Percentiles rank a stretch among this genome's conserved stretches.
Evolutionary conservation across 2,888 invertebrate species (phyloP).

Genomic region (Epinotia bilunana): DNA sequence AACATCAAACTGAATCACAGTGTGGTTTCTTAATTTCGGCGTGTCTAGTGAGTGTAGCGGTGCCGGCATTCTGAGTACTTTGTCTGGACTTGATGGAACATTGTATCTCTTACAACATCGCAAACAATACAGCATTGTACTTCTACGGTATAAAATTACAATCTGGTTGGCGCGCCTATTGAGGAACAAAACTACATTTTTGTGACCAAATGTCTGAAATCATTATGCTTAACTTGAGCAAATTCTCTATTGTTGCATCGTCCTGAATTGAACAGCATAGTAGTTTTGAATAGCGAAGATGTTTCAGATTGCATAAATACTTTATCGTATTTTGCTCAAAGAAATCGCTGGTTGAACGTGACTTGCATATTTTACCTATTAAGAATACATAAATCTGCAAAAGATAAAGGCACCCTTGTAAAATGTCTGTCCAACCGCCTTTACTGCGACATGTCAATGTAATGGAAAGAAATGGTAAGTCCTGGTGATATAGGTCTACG

Average conservation of each 20-base stretch:
- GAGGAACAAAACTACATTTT: background rate
- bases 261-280: background rate
- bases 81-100: constrained; percentile 38
- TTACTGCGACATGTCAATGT: background rate
- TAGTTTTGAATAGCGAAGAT: background rate
- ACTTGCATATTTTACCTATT: background rate
- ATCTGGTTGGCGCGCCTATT: background rate
- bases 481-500: constrained; percentile 11
- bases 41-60: constrained; percentile 32
- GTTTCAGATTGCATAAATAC: background rate
- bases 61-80: constrained; percentile 33
- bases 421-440: background rate
- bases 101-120: constrained; percentile 34
- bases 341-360: background rate
- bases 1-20: background rate
- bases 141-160: background rate
- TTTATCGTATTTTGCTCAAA: background rate
- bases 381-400: constrained; percentile 1
- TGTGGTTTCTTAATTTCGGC: constrained; percentile 33
- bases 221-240: background rate
- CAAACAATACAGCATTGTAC: constrained; percentile 28
- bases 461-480: constrained; percentile 10
- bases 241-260: background rate
- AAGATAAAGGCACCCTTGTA: constrained; percentile 14
- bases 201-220: background rate